These are phyloP conservation scores for Baccha elongata DNA, from an alignment of 2,888 invertebrate species.

Conservation along the genomic window DNA sequence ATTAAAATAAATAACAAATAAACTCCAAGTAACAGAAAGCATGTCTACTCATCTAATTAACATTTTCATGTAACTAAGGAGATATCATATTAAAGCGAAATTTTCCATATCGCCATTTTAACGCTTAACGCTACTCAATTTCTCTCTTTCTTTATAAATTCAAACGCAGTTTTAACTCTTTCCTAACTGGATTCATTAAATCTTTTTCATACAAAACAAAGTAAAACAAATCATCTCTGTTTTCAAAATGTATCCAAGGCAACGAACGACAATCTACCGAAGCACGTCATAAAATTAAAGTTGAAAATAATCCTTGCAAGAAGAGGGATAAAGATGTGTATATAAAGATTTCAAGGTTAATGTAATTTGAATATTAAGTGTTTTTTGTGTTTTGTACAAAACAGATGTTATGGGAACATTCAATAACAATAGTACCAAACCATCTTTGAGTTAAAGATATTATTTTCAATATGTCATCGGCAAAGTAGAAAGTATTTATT, in stretches of 20 bases:
- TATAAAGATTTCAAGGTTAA: constrained; percentile 13
- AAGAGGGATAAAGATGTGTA: background rate
- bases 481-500: background rate
- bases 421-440: constrained; percentile 19
- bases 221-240: constrained; percentile 3
- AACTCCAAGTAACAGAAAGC: background rate
- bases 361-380: constrained; percentile 24
- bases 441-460: background rate
- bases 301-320: constrained; percentile 3
- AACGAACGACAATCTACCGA: constrained; percentile 3
- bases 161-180: background rate
- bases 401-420: constrained; percentile 18
- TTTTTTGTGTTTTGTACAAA: constrained; percentile 6
- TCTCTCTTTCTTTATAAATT: background rate
- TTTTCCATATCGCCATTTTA: constrained; percentile 17
- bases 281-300: background rate
- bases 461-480: constrained; percentile 7
- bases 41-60: background rate
- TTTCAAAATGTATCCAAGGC: background rate
- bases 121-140: background rate
- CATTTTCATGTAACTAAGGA: constrained; percentile 1
- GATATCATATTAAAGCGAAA: background rate
- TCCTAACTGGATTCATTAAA: constrained; percentile 7
- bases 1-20: constrained; percentile 3
- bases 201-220: constrained; percentile 2